Evolutionary conservation across 2,797 vertebrate species (phyloP).

Genomic region (Prionace glauca): DNA sequence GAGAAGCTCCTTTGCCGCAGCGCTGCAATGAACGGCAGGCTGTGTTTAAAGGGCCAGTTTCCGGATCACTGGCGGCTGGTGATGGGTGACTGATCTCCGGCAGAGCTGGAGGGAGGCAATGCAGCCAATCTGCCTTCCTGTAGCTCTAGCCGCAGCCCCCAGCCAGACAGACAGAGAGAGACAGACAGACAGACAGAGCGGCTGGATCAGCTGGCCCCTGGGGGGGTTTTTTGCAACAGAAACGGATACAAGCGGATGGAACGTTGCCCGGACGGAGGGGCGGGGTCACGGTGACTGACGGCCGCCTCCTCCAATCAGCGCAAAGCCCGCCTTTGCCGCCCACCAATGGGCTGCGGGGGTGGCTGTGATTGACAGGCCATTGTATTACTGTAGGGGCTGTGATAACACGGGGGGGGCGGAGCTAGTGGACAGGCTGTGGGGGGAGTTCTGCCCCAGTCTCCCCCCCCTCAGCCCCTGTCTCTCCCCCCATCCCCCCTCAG

Average conservation of each 20-base stretch:
- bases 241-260: slow-evolving; percentile 33
- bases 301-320: background rate
- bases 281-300: background rate
- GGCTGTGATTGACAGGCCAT: background rate
- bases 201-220: background rate
- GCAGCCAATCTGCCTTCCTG: background rate
- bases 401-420: no score
- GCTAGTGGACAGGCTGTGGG: no score
- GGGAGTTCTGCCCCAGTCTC: no score
- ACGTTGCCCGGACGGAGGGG: background rate
- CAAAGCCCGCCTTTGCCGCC: background rate
- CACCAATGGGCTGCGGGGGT: background rate
- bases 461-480: no score
- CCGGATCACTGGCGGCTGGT: no score
- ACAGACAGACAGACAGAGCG: no score
- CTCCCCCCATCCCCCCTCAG: no score
- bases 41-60: no score
- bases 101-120: background rate
- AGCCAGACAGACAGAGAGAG: no score
- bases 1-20: no score
- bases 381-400: background rate
- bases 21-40: no score
- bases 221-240: slow-evolving; percentile 32
- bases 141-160: background rate
- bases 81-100: no score